Percentiles rank a stretch among this genome's conserved stretches.
These are phyloP conservation scores for Baryphthengus martii DNA, from an alignment of 2,113 vertebrate genomes.

Conservation along the genomic window DNA sequence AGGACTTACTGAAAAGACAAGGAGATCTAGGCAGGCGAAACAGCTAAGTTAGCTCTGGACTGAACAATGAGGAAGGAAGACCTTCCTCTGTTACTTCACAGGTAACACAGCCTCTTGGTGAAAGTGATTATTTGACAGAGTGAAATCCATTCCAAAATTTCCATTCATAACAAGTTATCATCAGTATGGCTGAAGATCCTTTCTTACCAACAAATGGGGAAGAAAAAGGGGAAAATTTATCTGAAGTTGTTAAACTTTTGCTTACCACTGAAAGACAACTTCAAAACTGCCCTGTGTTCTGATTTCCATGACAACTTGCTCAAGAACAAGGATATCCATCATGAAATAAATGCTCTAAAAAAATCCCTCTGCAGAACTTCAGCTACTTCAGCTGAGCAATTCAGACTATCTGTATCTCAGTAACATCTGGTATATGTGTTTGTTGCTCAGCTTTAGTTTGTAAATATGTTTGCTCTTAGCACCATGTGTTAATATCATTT, in stretches of 20 bases:
- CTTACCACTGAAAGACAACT: neutral
- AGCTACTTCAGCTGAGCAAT: conserved; percentile 36
- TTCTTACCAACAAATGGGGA: neutral
- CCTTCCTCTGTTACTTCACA: neutral
- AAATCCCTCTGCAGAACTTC: conserved; percentile 7
- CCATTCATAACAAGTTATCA: neutral
- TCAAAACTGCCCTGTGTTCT: neutral
- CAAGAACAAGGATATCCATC: neutral
- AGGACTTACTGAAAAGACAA: neutral
- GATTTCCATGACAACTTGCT: neutral
- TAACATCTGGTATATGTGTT: conserved; percentile 57
- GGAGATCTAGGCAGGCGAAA: neutral
- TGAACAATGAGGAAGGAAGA: neutral
- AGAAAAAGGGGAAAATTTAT: neutral
- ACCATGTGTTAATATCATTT: conserved; percentile 49
- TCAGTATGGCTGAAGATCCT: neutral
- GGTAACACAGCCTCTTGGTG: neutral
- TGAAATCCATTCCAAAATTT: neutral
- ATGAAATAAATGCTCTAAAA: neutral
- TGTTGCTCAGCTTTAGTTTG: conserved; percentile 33
- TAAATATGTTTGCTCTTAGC: conserved; percentile 53
- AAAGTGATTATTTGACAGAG: neutral
- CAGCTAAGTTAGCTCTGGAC: neutral
- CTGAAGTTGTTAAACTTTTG: neutral
- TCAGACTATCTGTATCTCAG: conserved; percentile 38